Evolutionary conservation across 2,888 invertebrate genomes (phyloP).

Genomic region (Xanthostigma xanthostigma): DNA sequence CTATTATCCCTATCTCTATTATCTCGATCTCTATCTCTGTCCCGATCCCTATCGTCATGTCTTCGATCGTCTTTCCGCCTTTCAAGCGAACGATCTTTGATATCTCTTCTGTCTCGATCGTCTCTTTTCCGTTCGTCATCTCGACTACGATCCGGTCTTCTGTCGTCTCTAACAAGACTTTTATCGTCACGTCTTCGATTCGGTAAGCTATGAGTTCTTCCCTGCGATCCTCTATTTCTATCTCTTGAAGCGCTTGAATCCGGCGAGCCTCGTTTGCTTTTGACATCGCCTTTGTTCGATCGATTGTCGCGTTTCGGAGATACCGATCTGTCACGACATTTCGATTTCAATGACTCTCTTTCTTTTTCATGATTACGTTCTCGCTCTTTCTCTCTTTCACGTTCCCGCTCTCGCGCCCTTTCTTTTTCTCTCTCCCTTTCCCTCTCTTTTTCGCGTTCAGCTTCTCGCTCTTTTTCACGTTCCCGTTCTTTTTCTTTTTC

Average conservation of each 20-base stretch:
- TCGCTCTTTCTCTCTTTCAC: conserved; percentile 20
- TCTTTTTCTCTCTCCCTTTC: conserved; percentile 37
- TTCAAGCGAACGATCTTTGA: conserved; percentile 34
- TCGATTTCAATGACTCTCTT: conserved; percentile 25
- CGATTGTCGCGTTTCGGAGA: conserved; percentile 25
- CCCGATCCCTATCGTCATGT: conserved; percentile 42
- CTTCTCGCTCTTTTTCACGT: conserved; percentile 25
- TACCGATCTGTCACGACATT: conserved; percentile 21
- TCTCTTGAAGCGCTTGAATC: conserved; percentile 28
- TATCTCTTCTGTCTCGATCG: conserved; percentile 34
- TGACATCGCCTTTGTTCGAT: conserved; percentile 17
- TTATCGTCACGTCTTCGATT: conserved; percentile 3
- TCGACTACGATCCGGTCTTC: conserved; percentile 18
- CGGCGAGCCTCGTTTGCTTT: conserved; percentile 26
- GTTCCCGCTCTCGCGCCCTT: conserved; percentile 23
- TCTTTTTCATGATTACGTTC: conserved; percentile 20
- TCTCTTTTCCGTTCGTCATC: conserved; percentile 23
- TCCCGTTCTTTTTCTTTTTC: conserved; percentile 27
- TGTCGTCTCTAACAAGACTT: conserved; percentile 27
- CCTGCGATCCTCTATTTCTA: conserved; percentile 19
- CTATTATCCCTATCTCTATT: conserved; percentile 39
- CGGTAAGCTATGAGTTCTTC: conserved; percentile 19
- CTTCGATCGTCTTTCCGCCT: conserved; percentile 30
- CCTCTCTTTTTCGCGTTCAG: conserved; percentile 34
- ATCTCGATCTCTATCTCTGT: conserved; percentile 36